These are phyloP conservation scores for Zygaena filipendulae DNA, from an alignment of 2,888 invertebrate genomes.

Conservation along the genomic window DNA sequence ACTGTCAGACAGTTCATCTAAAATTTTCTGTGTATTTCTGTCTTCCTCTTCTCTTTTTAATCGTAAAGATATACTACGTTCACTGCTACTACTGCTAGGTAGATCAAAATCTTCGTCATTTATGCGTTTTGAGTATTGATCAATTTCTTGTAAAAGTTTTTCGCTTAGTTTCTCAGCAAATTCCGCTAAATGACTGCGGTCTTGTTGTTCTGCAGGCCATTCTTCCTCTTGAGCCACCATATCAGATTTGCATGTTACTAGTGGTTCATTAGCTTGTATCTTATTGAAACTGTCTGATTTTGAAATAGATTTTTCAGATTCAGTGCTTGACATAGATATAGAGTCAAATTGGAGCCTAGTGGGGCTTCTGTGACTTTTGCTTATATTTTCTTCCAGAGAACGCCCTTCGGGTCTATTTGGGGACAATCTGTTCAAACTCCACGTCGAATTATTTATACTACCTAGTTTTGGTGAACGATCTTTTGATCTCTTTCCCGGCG, in stretches of 20 bases:
- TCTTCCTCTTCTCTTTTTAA: constrained; percentile 59
- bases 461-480: constrained; percentile 61
- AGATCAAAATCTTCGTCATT: constrained; percentile 64
- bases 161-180: constrained; percentile 87
- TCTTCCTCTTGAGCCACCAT: constrained; percentile 58
- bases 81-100: constrained; percentile 60
- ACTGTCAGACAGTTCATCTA: constrained; percentile 58
- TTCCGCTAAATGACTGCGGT: constrained; percentile 77
- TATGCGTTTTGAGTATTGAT: constrained; percentile 67
- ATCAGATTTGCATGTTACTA: constrained; percentile 62
- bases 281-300: constrained; percentile 64
- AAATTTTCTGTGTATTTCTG: constrained; percentile 54
- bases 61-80: constrained; percentile 61
- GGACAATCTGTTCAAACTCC: constrained; percentile 59
- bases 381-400: constrained; percentile 54
- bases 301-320: constrained; percentile 61
- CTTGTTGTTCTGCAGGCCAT: constrained; percentile 68
- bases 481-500: constrained; percentile 59
- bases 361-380: constrained; percentile 56
- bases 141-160: constrained; percentile 81
- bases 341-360: constrained; percentile 59
- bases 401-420: constrained; percentile 60
- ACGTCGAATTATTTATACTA: constrained; percentile 60
- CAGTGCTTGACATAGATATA: constrained; percentile 59
- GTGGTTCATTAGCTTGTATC: constrained; percentile 57